Conservation (phyloP, 2,113 vertebrate genomes). For the Rhea pennata region DNA sequence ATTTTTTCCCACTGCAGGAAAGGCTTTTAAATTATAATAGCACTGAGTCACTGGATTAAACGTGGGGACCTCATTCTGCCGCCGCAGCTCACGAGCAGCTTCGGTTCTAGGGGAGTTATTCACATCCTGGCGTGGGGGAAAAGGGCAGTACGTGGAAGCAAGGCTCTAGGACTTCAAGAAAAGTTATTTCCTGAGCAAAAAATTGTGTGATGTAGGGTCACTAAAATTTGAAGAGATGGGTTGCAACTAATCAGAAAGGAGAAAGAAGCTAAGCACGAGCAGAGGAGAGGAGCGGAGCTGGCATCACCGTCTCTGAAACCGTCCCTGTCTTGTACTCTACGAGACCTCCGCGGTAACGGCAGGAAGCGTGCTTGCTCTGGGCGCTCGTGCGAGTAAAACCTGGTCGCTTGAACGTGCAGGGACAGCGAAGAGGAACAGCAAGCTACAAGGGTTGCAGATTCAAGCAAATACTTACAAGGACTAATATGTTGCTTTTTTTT, state of each 20-base stretch:
- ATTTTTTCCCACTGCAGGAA: background rate
- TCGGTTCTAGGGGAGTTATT: background rate
- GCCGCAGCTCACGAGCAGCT: background rate
- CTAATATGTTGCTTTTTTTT: background rate
- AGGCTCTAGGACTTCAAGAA: background rate
- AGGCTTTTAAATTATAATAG: conserved; percentile 31
- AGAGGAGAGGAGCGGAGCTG: background rate
- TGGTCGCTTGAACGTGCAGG: background rate
- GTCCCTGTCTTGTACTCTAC: background rate
- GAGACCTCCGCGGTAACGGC: background rate
- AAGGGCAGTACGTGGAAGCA: conserved; percentile 23
- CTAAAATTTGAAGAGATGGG: background rate
- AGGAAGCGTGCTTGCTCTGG: background rate
- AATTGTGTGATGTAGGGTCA: background rate
- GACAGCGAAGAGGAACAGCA: background rate
- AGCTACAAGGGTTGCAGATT: background rate
- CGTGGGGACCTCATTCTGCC: background rate
- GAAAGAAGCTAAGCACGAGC: background rate
- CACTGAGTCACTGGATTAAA: conserved; percentile 28
- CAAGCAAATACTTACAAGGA: background rate
- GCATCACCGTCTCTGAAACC: background rate
- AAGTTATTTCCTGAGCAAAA: conserved; percentile 39
- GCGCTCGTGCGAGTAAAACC: background rate
- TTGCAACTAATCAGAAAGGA: background rate
- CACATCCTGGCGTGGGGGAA: background rate